phyloP scores from a whole-genome alignment of 2,797 vertebrate genomes.

The Pampus argenteus region DNA sequence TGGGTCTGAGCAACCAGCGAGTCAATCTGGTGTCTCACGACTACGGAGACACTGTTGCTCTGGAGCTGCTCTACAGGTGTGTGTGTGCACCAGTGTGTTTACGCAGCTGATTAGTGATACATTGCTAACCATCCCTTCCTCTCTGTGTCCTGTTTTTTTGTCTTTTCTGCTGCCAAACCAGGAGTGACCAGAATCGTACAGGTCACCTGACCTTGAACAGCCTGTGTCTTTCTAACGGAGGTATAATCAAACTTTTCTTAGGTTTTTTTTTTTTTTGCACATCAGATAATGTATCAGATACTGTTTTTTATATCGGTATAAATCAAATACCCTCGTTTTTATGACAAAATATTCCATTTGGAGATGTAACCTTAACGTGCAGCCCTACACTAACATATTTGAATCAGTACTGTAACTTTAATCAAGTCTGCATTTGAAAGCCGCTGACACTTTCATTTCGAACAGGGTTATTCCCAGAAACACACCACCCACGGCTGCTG shows the following conservation, averaged over 20 bases:
- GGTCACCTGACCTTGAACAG: constrained; percentile 93
- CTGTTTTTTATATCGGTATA: neutral
- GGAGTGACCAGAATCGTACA: constrained; percentile 91
- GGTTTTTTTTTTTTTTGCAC: no score
- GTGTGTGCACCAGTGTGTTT: neutral
- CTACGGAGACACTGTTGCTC: constrained; percentile 95
- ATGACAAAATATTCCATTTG: neutral
- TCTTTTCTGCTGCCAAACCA: constrained; percentile 59
- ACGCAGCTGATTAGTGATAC: neutral
- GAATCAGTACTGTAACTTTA: neutral
- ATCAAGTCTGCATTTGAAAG: neutral
- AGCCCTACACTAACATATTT: no score
- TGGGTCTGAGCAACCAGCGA: constrained; percentile 88
- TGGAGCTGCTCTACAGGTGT: constrained; percentile 95
- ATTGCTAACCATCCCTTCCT: neutral
- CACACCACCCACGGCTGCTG: constrained; percentile 88
- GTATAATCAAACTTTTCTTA: no score
- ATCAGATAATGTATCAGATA: no score
- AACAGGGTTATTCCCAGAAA: constrained; percentile 95
- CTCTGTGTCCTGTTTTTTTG: neutral
- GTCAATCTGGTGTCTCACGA: constrained; percentile 94
- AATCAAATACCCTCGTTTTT: neutral
- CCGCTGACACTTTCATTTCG: constrained; percentile 15
- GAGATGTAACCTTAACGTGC: neutral
- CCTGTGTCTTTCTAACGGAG: constrained; percentile 97